These are phyloP conservation scores for Pharmacophagus antenor DNA, from an alignment of 2,888 invertebrate genomes.

Conservation along the genomic window DNA sequence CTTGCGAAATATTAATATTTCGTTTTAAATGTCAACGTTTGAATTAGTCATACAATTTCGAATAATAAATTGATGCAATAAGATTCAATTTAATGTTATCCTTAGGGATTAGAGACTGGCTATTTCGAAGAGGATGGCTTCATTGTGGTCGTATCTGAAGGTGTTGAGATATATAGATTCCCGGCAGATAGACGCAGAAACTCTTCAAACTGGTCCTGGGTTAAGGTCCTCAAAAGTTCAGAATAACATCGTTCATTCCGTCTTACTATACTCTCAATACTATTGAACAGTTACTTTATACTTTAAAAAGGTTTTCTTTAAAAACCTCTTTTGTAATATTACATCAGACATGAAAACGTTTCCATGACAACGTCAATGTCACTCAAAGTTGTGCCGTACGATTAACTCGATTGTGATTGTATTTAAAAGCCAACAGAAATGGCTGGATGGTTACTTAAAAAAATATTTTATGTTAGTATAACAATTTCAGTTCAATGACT, in stretches of 20 bases:
- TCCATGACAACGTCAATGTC: slow-evolving; percentile 30
- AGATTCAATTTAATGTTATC: slow-evolving; percentile 36
- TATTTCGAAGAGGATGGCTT: slow-evolving; percentile 82
- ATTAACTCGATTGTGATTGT: slow-evolving; percentile 17
- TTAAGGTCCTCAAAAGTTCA: slow-evolving; percentile 82
- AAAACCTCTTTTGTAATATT: slow-evolving; percentile 21
- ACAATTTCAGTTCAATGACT: slow-evolving; percentile 14
- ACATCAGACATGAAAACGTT: slow-evolving; percentile 23
- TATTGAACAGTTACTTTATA: slow-evolving; percentile 18
- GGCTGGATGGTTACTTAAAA: slow-evolving; percentile 55
- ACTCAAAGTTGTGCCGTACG: slow-evolving; percentile 15
- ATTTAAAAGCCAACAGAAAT: slow-evolving; percentile 39
- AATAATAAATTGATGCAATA: not conserved
- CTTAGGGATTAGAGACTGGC: slow-evolving; percentile 80
- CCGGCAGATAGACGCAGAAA: slow-evolving; percentile 81
- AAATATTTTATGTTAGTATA: slow-evolving; percentile 54
- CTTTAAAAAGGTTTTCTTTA: not conserved
- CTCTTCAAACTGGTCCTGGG: slow-evolving; percentile 84
- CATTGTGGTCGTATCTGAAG: slow-evolving; percentile 83
- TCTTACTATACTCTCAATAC: slow-evolving; percentile 35
- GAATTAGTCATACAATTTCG: too few relatives aligned
- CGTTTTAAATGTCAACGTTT: too few relatives aligned
- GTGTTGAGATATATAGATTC: slow-evolving; percentile 83
- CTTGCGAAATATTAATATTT: not conserved
- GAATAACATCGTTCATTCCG: slow-evolving; percentile 69